phyloP scores from a whole-genome alignment of 2,888 invertebrate species.

The Diogma glabrata region DNA sequence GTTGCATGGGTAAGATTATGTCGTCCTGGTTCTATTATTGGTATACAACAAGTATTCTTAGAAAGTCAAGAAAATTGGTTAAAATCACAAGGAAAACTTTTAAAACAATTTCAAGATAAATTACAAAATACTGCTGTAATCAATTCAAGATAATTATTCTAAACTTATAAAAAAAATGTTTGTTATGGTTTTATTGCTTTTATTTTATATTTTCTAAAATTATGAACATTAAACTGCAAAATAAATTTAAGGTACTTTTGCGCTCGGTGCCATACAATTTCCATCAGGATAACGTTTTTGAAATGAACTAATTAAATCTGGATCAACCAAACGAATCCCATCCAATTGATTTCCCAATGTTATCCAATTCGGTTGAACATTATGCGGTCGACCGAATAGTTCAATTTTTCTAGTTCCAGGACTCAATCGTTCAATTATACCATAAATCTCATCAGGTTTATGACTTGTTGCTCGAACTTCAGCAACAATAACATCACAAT shows the following conservation, averaged over 20 bases:
- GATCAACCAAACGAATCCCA: slow-evolving; percentile 86
- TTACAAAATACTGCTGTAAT: too few species aligned
- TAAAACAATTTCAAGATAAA: too few species aligned
- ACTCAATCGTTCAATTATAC: slow-evolving; percentile 90
- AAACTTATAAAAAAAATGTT: too few species aligned
- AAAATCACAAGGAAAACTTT: too few species aligned
- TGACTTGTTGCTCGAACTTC: slow-evolving; percentile 96
- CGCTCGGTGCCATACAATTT: slow-evolving; percentile 35
- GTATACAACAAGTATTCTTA: slow-evolving; percentile 71
- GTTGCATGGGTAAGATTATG: slow-evolving; percentile 85
- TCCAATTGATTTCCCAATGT: slow-evolving; percentile 96
- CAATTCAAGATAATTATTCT: too few species aligned
- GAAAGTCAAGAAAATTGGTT: slow-evolving; percentile 34
- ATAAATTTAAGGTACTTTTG: too few species aligned
- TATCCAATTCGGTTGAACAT: slow-evolving; percentile 97
- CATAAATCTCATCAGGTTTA: slow-evolving; percentile 98
- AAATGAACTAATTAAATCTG: slow-evolving; percentile 79
- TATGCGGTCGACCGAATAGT: slow-evolving; percentile 92
- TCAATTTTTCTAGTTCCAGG: slow-evolving; percentile 97
- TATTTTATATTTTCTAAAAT: too few species aligned
- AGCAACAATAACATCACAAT: slow-evolving; percentile 96
- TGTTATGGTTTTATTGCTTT: too few species aligned
- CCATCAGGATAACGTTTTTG: slow-evolving; percentile 91
- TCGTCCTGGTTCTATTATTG: slow-evolving; percentile 79
- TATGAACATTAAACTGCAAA: too few species aligned